A percentile compares a stretch with the other conserved stretches of the same genome.
Evolutionary conservation across 2,888 invertebrate genomes (phyloP).

Genomic region (Orthosia cruda): DNA sequence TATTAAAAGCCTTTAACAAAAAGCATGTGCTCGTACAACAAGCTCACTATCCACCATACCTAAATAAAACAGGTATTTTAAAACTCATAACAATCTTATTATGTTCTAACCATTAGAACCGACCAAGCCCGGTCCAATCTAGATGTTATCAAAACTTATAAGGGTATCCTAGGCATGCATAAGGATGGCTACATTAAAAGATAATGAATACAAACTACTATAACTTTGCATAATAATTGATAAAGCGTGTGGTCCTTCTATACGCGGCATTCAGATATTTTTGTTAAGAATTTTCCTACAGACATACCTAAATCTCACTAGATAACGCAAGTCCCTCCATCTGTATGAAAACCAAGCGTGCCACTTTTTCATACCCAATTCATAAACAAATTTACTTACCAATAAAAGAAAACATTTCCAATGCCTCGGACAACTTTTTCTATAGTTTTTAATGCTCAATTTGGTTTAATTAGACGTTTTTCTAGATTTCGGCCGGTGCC

Average conservation of each 20-base stretch:
- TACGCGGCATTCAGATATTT: conserved; percentile 27
- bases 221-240: conserved; percentile 55
- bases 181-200: conserved; percentile 46
- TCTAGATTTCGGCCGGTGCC: no score
- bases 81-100: conserved; percentile 41
- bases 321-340: no score
- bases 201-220: conserved; percentile 49
- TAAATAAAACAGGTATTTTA: conserved; percentile 39
- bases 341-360: no score
- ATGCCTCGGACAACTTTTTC: no score
- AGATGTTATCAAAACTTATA: conserved; percentile 57
- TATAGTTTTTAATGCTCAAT: no score
- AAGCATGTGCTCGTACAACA: background rate
- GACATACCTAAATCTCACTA: no score
- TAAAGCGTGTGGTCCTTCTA: conserved; percentile 63
- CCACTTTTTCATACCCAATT: no score
- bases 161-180: conserved; percentile 42
- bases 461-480: no score
- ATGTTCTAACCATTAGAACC: conserved; percentile 28
- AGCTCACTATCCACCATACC: background rate
- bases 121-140: conserved; percentile 37
- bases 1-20: background rate
- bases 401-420: no score
- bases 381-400: no score
- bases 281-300: background rate